Evolutionary conservation across 2,113 vertebrate genomes (phyloP), one percentile per base, ranked within the genome.

Genomic region (Aix galericulata): DNA sequence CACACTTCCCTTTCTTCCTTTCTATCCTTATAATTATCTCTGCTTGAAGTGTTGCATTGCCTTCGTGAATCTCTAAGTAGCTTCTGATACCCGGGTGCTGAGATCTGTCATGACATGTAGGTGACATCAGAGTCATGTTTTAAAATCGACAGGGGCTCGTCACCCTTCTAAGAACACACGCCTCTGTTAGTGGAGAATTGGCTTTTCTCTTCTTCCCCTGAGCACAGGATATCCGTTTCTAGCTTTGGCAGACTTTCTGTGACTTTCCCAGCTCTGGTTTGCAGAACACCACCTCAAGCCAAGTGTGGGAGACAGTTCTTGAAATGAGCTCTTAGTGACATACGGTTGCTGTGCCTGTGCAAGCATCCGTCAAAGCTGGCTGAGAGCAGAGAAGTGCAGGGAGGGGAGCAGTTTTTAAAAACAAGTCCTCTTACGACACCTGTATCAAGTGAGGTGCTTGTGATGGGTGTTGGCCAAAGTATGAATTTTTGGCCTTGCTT

Each of bases 1-100:
- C 27, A 62, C 22, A 44, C 60, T 89, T 64, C 67, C 81, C 64
- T 93, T 86, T 91, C 72, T 95, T 93, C 53, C 78, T 90, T 90
- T 73, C 76, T 83, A 60, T 72, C 94, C 63, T 90, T 69, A 18
- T 32, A 87, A 85, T 91, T 88, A 66, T 50, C 69, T 90, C 60
- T 89, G 73, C 85, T 55, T 75, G 63, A 93, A 91, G 21, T 83
- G 52, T 86, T 95, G 62, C 42, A n/a, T 17, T 93, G 68, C 84
- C 40, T 79, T 86, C 53, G 29, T 55, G 58, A 75, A 82, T 89
- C 88, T 93, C 64, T 62, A 36, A 74, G 85, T 86, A 66, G 38
- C 38, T 90, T 93, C 48, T 60, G 66, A 87, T 71, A 34, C 72
- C 60, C 8, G 8, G 52, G 29, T 81, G 79, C 63, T 67, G n/a